Conservation (phyloP, 2,113 vertebrate species). For the Argyrosomus japonicus region DNA sequence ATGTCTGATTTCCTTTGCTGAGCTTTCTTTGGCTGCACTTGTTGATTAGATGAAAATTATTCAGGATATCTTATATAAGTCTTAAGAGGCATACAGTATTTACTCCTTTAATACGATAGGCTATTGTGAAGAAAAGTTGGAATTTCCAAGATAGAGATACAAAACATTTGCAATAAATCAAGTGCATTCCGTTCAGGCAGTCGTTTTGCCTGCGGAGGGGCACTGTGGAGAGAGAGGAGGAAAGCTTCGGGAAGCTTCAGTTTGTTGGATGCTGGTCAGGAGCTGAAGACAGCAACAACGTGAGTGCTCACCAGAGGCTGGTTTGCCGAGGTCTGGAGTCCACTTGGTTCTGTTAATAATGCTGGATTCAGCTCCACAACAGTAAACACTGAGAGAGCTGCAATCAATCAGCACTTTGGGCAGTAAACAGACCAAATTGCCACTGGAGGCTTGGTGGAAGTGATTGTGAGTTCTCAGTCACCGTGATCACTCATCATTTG, state of each 20-base stretch:
- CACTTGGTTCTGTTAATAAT: constrained; percentile 51
- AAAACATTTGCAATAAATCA: constrained; percentile 57
- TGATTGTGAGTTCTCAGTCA: constrained; percentile 20
- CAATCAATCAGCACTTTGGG: constrained; percentile 57
- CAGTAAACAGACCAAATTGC: constrained; percentile 57
- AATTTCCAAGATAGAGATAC: constrained; percentile 29
- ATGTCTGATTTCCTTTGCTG: background rate
- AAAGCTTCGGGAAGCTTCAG: constrained; percentile 26
- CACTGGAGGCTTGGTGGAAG: constrained; percentile 33
- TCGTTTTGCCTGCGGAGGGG: constrained; percentile 31
- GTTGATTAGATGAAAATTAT: constrained; percentile 8
- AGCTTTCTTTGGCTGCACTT: background rate
- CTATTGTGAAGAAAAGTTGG: constrained; percentile 17
- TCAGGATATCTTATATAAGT: background rate
- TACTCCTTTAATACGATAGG: constrained; percentile 4
- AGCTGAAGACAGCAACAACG: constrained; percentile 55
- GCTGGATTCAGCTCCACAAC: constrained; percentile 51
- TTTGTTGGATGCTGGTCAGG: constrained; percentile 48
- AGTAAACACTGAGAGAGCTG: constrained; percentile 61
- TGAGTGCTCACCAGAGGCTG: constrained; percentile 49
- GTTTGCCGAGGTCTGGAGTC: constrained; percentile 54
- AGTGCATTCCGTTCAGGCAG: constrained; percentile 60
- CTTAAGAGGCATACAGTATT: background rate
- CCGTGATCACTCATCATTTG: constrained; percentile 35
- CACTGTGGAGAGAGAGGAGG: constrained; percentile 20